Evolutionary conservation across 2,797 vertebrate genomes (phyloP), one percentile per base, ranked within the genome.

Genomic region (Hippoglossus hippoglossus): DNA sequence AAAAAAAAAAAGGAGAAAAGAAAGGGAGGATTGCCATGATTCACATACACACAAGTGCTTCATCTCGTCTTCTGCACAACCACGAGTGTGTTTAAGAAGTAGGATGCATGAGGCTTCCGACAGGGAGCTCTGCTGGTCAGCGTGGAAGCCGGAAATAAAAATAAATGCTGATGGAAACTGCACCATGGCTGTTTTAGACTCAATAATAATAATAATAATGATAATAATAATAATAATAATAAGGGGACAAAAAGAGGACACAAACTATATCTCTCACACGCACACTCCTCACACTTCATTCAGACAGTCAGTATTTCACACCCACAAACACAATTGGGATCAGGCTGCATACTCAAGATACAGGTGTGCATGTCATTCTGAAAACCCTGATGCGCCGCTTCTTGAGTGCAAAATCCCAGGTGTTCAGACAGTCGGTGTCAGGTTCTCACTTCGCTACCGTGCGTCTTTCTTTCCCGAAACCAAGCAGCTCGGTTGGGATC

Each of bases 311-410:
- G 11, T 6, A 16, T 65, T 49, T 59, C 55, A 53, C 67, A 69
- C 39, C 39, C 39, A 58, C 3, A 16, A 50, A 19, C 18, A 6
- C 25, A 67, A 63, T 24, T 25, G 67, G 79, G 75, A 60, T 62
- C 11, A n/a, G 67, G 73, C 64, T 73, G 82, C 71, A 83, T 53
- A 78, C 70, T 84, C 64, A 52, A 71, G 71, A 79, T 60, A 62
- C 61, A 82, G 63, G 60, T 73, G 52, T 63, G 59, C 50, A 26
- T 52, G 66, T 77, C 73, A 22, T 79, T 75, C 58, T 46, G 65
- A 77, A 86, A 89, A 91, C 89, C 90, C 91, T 90, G 93, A 89
- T 82, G 73, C 24, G 71, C 86, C 83, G 41, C 86, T 81, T 82
- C 80, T 80, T 49, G 60, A 90, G 89, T 91, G 85, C 87, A 90